Evolutionary conservation across 2,888 invertebrate genomes (phyloP).

Genomic region (Eurois occulta): DNA sequence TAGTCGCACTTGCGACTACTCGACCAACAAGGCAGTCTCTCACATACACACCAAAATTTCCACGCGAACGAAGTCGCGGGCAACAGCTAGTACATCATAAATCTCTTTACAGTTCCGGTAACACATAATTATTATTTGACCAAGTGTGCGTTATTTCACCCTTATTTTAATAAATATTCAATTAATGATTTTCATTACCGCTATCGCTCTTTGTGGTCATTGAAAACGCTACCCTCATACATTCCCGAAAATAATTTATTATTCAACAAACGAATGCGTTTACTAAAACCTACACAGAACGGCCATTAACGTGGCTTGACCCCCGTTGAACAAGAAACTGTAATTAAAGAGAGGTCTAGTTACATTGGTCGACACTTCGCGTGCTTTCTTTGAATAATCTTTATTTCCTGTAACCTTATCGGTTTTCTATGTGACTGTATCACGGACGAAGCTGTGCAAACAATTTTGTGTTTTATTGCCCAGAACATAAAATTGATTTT

Average conservation of each 20-base stretch:
- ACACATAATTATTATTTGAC: slow-evolving; percentile 2
- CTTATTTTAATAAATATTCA: slow-evolving; percentile 43
- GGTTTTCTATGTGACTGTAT: slow-evolving; percentile 62
- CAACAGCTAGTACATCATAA: not conserved
- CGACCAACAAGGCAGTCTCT: too few species aligned
- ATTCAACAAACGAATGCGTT: slow-evolving; percentile 63
- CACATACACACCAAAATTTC: too few species aligned
- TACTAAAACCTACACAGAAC: slow-evolving; percentile 61
- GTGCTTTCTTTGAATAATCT: slow-evolving; percentile 69
- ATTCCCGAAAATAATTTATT: slow-evolving; percentile 52
- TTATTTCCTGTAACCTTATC: slow-evolving; percentile 69
- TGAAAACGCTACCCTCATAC: slow-evolving; percentile 48
- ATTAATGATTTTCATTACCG: slow-evolving; percentile 27
- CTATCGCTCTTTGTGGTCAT: slow-evolving; percentile 35
- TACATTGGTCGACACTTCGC: slow-evolving; percentile 54
- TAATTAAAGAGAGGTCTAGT: slow-evolving; percentile 44
- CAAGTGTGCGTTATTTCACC: not conserved
- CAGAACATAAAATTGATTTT: too few species aligned
- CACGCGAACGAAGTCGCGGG: too few species aligned
- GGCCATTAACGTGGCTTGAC: slow-evolving; percentile 38
- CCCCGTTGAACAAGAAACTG: slow-evolving; percentile 32
- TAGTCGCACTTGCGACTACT: too few species aligned
- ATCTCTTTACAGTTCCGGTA: not conserved
- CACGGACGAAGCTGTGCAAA: slow-evolving; percentile 40
- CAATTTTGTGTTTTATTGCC: slow-evolving; percentile 2